These are phyloP conservation scores for Chirona hameri DNA, from an alignment of 2,888 invertebrate species.

Conservation along the genomic window DNA sequence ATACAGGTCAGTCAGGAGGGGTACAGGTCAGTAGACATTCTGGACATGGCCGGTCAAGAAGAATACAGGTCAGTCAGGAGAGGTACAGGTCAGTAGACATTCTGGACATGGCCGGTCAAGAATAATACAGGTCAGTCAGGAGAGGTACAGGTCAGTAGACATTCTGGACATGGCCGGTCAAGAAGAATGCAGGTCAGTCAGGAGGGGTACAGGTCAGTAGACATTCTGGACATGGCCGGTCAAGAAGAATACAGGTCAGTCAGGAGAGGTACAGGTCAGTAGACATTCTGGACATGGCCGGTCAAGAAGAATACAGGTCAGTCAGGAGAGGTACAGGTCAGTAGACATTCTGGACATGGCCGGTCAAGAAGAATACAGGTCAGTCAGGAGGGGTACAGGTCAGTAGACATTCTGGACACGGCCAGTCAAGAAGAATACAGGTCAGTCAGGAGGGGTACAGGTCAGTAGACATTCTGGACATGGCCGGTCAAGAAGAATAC, in stretches of 20 bases:
- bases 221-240: neutral
- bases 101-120: neutral
- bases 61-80: constrained; percentile 57
- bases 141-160: constrained; percentile 76
- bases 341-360: constrained; percentile 72
- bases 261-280: neutral
- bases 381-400: constrained; percentile 79
- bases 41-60: constrained; percentile 99
- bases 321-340: neutral
- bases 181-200: constrained; percentile 78
- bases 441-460: constrained; percentile 42
- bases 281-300: no score
- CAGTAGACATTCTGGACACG: constrained; percentile 98
- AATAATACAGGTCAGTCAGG: neutral
- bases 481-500: neutral
- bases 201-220: neutral
- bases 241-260: constrained; percentile 61
- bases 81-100: constrained; percentile 52
- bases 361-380: neutral
- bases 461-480: neutral
- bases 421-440: constrained; percentile 97
- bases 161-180: constrained; percentile 99
- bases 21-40: constrained; percentile 93
- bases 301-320: neutral
- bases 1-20: constrained; percentile 61